Evolutionary conservation across 1,140 invertebrate species (phyloP), one percentile per base, ranked within the genome.

Genomic region (Microplitis mediator): DNA sequence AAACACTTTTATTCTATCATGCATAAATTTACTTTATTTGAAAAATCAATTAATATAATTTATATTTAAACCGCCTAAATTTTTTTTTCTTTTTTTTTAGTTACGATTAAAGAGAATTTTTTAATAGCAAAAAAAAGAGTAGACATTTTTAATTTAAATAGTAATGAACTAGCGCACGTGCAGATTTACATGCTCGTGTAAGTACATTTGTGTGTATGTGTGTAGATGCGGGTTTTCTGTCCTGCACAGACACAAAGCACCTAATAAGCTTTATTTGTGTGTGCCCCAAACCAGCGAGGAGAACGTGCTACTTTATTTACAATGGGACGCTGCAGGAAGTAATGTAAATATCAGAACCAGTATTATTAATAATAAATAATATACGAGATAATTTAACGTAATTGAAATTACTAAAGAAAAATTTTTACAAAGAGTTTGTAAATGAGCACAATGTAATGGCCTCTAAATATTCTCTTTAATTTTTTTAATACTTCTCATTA

Each of bases 181-280:
- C 39, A 16, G 0, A 65, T 14, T 16, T 11, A 51, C 23, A 31
- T 34, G 16, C 11, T 65, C 39, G 60, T 54, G 58, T 61, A 39
- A 39, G 45, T 69, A 36, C 45, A 52, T 69, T 45, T 32, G 6
- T 13, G 52, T 61, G 14, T 63, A 67, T 45, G 58, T 67, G 39
- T 11, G 51, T 45, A 36, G 11, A 60, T 39, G 50, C 45, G 23
- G 39, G 50, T 71, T 66, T 58, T 39, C 68, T 54, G 58, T 39
- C 56, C 58, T 39, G 68, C 14, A 54, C 23, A 60, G 69, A 77
- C 69, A 71, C 75, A 68, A 74, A 11, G 6, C 64, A 58, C 62
- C 77, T 81, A 80, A 80, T 79, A 80, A 79, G 78, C 75, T 79
- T 80, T 78, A 81, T 80, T 80, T 74, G 74, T 45, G 36, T 39